Evolutionary conservation across 2,888 invertebrate species (phyloP), one percentile per base, ranked within the genome.

Genomic region (Clepsis dumicolana): DNA sequence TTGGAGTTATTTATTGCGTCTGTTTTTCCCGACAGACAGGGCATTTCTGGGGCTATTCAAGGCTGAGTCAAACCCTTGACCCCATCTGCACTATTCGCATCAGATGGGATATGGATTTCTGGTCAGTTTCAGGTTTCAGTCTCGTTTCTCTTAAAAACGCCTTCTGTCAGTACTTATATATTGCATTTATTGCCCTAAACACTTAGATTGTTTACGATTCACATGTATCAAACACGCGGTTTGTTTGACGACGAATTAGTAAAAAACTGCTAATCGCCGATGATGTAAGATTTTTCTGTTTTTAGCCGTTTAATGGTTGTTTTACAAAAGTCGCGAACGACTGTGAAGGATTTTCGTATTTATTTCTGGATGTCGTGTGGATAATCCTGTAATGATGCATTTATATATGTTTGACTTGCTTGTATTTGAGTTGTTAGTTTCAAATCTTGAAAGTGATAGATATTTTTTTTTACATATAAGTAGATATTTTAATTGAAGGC

Each of bases 201-300:
- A 54, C 54, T 21, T 35, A n/a, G 14, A 24, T 24, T 14, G 56
- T 56, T 56, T 24, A 35, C 35, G 32, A 12, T 35, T 21, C 56
- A 21, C 54, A 54, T 14, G 18, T 54, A 29, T 32, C 35, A 4
- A 18, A 48, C 1, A 21, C 35, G 14, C 2, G 35, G 32, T 50
- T 61, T 66, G 61, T 66, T 66, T 62, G 38, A 18, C 25, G 61
- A 14, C 38, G 29, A 60, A 62, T 66, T 62, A 66, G 61, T 48
- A 48, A 62, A 35, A 56, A 66, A 38, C 66, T 48, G n/a, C 66
- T 66, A 66, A 66, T 62, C 48, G 24, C 7, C 3, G 44, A 8
- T 66, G 62, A 66, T 24, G 66, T 62, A 62, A 54, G 35, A 52
- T 60, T 41, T 27, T 8, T 44, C 53, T 25, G 61, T 56, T 54